Evolutionary conservation across 2,888 invertebrate species (phyloP), one percentile per base, ranked within the genome.

Genomic region (Macropis europaea): DNA sequence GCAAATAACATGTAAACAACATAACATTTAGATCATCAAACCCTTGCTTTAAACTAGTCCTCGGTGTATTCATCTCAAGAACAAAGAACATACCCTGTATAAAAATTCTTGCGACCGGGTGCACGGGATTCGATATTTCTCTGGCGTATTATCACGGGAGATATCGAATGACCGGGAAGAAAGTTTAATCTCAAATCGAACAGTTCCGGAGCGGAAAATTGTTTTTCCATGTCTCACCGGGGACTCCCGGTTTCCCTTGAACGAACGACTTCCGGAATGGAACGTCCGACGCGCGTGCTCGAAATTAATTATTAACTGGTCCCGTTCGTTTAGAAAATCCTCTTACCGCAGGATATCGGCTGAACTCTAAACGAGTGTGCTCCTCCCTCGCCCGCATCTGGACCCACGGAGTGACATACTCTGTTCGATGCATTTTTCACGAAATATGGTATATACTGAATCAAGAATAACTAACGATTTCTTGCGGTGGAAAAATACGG

Each of bases 371-470:
- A 66, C 32, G 63, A 47, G 77, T 78, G 13, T 52, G 22, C 68
- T 82, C 76, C 22, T 73, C 74, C 15, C 11, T 30, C 24, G 72
- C 77, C 60, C 77, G 81, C 85, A 84, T 81, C 15, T 38, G 68
- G 28, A 71, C 79, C 84, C 83, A 86, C 2, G 86, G 83, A 22
- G 76, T 77, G 26, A 83, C 40, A 45, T 76, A 85, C 32, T 85
- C 84, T 11, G 71, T 40, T 19, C 54, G 73, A 76, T 72, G 24
- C 79, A 84, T 86, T 38, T 15, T 69, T n/a, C n/a, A n/a, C n/a
- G n/a, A n/a, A 9, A 30, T 6, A 9, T 6, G 9, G 30, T 30
- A 5, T 9, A 9, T 9, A 9, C 30, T 9, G n/a, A n/a, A n/a
- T n/a, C n/a, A n/a, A n/a, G n/a, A n/a, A n/a, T n/a, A n/a, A n/a